Percentiles rank a stretch among this genome's conserved stretches.
These are phyloP conservation scores for Mungos mungo DNA, from an alignment of 2,113 vertebrate genomes.

Conservation along the genomic window DNA sequence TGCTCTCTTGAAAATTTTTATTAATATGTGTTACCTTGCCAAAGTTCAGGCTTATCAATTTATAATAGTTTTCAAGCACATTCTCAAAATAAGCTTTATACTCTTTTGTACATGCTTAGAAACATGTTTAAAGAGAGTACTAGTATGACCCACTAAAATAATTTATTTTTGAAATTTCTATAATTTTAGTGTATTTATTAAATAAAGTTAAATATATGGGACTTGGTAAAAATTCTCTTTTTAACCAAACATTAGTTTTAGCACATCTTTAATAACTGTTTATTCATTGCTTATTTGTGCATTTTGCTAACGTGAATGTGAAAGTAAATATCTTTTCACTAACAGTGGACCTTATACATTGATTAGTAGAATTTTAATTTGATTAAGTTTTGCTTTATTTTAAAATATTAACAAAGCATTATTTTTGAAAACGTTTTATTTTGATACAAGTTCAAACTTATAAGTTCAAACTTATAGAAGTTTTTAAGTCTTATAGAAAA, in stretches of 20 bases:
- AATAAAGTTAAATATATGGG: neutral
- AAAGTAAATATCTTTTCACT: constrained; percentile 8
- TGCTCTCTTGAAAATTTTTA: neutral
- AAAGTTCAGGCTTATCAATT: neutral
- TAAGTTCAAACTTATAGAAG: too few relatives aligned
- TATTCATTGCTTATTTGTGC: neutral
- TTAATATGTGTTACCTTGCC: neutral
- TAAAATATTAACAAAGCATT: neutral
- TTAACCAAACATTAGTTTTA: neutral
- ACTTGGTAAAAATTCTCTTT: neutral
- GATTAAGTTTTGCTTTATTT: neutral
- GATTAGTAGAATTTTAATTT: neutral
- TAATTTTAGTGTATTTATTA: neutral
- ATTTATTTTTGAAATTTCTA: neutral
- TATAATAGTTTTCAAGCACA: neutral
- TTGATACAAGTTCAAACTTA: neutral
- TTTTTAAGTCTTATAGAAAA: too few relatives aligned
- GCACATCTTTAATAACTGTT: neutral
- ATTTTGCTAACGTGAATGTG: neutral
- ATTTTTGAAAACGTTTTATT: neutral
- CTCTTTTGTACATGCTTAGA: neutral
- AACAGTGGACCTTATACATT: neutral
- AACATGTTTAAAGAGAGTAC: neutral
- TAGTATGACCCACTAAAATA: neutral
- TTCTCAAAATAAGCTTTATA: neutral